phyloP scores from a whole-genome alignment of 2,113 vertebrate genomes.

The Axis porcinus region DNA sequence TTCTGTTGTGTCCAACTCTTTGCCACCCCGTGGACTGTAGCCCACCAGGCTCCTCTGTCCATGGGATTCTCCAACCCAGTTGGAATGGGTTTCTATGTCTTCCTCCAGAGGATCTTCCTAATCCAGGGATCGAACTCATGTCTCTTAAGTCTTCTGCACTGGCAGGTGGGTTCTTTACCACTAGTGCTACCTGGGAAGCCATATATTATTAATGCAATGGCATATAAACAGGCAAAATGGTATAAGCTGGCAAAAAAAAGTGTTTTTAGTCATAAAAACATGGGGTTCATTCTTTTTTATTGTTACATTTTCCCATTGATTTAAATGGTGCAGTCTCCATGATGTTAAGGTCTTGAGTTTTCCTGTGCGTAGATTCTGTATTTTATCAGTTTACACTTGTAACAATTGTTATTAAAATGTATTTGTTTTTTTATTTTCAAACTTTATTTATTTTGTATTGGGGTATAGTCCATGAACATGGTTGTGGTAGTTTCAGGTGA shows the following conservation, averaged over 20 bases:
- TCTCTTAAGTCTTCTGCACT: not conserved
- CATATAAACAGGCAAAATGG: not conserved
- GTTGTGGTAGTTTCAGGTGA: not conserved
- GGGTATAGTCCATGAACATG: not conserved
- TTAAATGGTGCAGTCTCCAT: not conserved
- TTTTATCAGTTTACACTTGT: constrained; percentile 15
- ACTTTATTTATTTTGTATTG: not conserved
- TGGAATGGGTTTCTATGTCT: not conserved
- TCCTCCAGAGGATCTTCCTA: not conserved
- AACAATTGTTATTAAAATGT: constrained; percentile 12
- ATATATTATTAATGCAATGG: not conserved
- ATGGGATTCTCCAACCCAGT: not conserved
- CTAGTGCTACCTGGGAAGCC: not conserved
- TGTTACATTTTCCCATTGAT: not conserved
- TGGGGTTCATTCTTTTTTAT: not conserved
- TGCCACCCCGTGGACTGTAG: not conserved
- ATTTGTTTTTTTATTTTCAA: not conserved
- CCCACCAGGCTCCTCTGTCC: not conserved
- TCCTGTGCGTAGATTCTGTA: not conserved
- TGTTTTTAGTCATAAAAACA: not conserved
- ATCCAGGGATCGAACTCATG: not conserved
- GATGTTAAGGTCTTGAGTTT: not conserved
- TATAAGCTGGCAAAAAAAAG: not conserved
- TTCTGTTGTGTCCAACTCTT: not conserved
- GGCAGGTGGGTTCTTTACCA: not conserved